Evolutionary conservation across 2,797 vertebrate genomes (phyloP).

Genomic region (Hirundo rustica): DNA sequence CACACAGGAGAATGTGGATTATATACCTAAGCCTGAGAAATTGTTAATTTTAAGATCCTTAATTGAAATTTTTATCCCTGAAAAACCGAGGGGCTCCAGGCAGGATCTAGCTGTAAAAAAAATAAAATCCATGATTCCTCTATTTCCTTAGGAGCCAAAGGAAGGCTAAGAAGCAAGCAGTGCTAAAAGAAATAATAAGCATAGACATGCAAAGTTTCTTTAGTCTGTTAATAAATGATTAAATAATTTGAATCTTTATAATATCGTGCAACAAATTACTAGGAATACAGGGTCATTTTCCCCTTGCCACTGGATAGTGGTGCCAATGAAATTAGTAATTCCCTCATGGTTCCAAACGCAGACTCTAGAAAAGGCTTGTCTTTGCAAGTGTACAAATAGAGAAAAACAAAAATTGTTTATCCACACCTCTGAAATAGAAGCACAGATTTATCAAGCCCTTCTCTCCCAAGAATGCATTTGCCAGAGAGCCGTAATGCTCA

Average conservation of each 20-base stretch:
- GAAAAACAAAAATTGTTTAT: background rate
- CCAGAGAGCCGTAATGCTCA: background rate
- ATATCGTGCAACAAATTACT: background rate
- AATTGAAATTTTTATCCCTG: background rate
- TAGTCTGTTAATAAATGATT: constrained; percentile 15
- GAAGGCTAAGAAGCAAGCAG: background rate
- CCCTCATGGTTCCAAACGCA: background rate
- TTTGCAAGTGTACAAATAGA: background rate
- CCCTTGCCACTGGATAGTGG: background rate
- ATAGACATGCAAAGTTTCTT: background rate
- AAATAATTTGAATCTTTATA: background rate
- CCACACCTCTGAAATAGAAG: background rate
- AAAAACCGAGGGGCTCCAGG: background rate
- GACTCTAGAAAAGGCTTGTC: background rate
- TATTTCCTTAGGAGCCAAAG: background rate
- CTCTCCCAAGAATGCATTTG: background rate
- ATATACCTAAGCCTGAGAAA: background rate
- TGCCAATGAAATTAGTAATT: background rate
- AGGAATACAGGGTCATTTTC: background rate
- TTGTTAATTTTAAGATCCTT: background rate
- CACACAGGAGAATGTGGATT: background rate
- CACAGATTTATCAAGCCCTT: background rate
- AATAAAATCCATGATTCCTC: background rate
- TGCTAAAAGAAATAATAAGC: background rate
- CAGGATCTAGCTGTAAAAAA: background rate